phyloP scores from a whole-genome alignment of 2,797 vertebrate species.

The Crocidura indochinensis region DNA sequence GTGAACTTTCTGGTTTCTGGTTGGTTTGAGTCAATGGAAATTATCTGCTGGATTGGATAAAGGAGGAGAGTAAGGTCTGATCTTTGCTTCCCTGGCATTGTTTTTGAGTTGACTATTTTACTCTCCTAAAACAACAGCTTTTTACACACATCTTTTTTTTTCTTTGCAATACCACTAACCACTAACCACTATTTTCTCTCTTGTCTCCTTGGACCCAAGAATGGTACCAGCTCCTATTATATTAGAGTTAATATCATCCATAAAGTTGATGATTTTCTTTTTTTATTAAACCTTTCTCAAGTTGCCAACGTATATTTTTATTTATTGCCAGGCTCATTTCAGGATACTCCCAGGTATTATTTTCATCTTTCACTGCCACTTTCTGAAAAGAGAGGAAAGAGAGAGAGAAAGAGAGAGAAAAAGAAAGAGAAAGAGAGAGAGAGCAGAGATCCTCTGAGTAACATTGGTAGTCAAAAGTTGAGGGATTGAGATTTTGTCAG shows the following conservation, averaged over 20 bases:
- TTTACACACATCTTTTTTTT: background rate
- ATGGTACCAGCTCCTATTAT: background rate
- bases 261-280: background rate
- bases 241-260: background rate
- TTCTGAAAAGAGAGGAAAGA: background rate
- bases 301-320: background rate
- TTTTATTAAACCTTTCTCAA: constrained; percentile 24
- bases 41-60: background rate
- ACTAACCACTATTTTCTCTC: constrained; percentile 9
- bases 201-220: background rate
- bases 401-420: no score
- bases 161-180: background rate
- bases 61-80: background rate
- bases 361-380: background rate
- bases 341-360: background rate
- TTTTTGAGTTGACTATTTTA: background rate
- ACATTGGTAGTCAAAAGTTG: constrained; percentile 21
- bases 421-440: background rate
- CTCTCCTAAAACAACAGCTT: background rate
- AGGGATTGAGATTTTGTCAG: constrained; percentile 28
- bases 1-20: constrained; percentile 16
- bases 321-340: constrained; percentile 27
- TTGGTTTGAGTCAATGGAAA: background rate
- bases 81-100: background rate
- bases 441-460: background rate